phyloP scores from a whole-genome alignment of 2,113 vertebrate species.

The Hoplias malabaricus region DNA sequence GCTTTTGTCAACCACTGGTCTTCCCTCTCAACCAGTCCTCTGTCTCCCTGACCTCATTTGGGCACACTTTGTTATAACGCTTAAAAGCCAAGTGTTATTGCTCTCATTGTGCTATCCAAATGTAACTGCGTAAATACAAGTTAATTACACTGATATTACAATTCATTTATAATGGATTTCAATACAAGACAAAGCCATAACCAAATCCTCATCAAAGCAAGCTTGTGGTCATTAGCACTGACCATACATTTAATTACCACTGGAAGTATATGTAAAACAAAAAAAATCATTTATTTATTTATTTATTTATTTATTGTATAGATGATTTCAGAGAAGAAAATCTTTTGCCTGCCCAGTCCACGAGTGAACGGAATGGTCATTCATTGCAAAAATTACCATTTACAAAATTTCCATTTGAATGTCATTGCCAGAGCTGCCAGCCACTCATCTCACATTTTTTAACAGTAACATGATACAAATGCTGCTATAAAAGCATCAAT shows the following conservation, averaged over 20 bases:
- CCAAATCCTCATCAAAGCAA: background rate
- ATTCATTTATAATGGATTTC: background rate
- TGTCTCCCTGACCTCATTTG: constrained; percentile 56
- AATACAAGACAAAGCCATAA: too few species aligned
- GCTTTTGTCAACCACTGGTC: constrained; percentile 66
- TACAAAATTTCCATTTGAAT: constrained; percentile 46
- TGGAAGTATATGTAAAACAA: background rate
- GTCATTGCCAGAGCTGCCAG: constrained; percentile 9
- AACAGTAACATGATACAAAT: constrained; percentile 36
- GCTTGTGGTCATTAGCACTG: background rate
- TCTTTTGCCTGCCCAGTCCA: constrained; percentile 13
- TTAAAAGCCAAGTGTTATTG: background rate
- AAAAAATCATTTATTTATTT: too few species aligned
- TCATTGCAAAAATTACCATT: constrained; percentile 33
- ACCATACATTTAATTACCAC: background rate
- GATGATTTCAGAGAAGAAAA: constrained; percentile 11
- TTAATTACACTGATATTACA: background rate
- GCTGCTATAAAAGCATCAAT: constrained; percentile 18
- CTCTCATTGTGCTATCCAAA: background rate
- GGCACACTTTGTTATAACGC: constrained; percentile 23
- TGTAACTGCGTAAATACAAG: background rate
- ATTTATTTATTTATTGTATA: too few species aligned
- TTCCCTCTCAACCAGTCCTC: constrained; percentile 34
- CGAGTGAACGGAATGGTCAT: constrained; percentile 22
- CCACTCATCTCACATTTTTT: constrained; percentile 32